Evolutionary conservation across 1,140 invertebrate genomes (phyloP), one percentile per base, ranked within the genome.

Genomic region (Drosophila tristis): DNA sequence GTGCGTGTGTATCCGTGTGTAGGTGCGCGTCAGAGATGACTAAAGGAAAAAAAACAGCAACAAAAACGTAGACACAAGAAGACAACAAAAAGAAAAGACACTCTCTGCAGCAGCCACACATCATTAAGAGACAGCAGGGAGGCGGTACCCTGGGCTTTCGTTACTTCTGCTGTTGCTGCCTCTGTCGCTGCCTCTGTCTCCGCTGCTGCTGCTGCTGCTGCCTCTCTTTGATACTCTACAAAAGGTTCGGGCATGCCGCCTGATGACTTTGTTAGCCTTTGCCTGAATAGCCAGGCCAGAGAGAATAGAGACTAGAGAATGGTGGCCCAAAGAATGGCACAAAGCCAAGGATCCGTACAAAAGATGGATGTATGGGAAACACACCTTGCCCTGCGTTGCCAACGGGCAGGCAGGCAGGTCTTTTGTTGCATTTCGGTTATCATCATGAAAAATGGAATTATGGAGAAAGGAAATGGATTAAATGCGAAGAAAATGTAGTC

Each of bases 81-180:
- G 23, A 55, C 42, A n/a, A 50, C 43, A 43, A 49, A 26, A 43
- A 53, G 74, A 74, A 35, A 70, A 68, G 56, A 57, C 65, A 70
- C 45, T 86, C 82, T 86, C 78, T 87, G 82, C 81, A 77, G 79
- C 79, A 80, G 78, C 78, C 78, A 87, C 82, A 87, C 81, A 89
- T 87, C 82, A 87, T 87, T 87, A 87, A 63, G 78, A 79, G 84
- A 76, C 84, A 81, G 78, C 78, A 68, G 80, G 80, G 72, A 75
- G 72, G 72, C 72, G 72, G 74, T 74, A 62, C 71, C 70, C 49
- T 54, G 61, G 49, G 35, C 72, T 75, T 75, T 74, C 72, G 72
- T 75, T 74, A 53, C 70, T 71, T 74, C 72, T 25, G 61, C 43
- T 8, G 29, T 20, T 61, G 6, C 47, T 65, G 16, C 16, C 16